Evolutionary conservation across 2,888 invertebrate species (phyloP), one percentile per base, ranked within the genome.

Genomic region (Augiades crinisus): DNA sequence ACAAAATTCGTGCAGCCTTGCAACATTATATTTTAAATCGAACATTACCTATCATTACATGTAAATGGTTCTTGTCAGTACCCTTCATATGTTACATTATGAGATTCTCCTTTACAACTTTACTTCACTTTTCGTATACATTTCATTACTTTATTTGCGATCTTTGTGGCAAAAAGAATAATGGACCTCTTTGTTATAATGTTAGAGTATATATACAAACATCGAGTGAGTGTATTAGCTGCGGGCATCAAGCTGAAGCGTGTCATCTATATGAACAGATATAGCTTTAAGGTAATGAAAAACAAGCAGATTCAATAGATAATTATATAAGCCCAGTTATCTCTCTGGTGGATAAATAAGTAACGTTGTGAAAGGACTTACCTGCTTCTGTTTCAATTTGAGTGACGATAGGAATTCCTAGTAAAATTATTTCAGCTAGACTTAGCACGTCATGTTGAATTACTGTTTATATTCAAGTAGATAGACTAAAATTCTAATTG

Each of bases 351-450:
- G 22, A 12, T 24, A 41, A 41, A 43, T 36, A 50, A 21, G 22
- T 24, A 13, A 41, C 21, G 24, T 49, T 49, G 10, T 33, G 31
- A 47, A 31, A 47, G 40, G 41, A 33, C 34, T 21, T n/a, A 30
- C 13, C 14, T 27, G 22, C 30, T 24, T 24, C 24, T 40, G 12
- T 33, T 31, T 40, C 21, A 27, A 36, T 50, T 50, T 43, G 27
- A 36, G 41, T 24, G 43, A 50, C 43, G 41, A 41, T 17, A 43
- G 34, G 12, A 41, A 50, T 50, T 50, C 19, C 34, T 40, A 13
- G 49, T 43, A 19, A 43, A 50, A 34, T 43, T 50, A 43, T 41
- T 41, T 50, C 33, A 36, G 27, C 19, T 24, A 10, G 41, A 19
- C 49, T 21, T 49, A 34, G n/a, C 12, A 50, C 31, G 31, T 31